Evolutionary conservation across 2,888 invertebrate species (phyloP).

Genomic region (Mythimna ferrago): DNA sequence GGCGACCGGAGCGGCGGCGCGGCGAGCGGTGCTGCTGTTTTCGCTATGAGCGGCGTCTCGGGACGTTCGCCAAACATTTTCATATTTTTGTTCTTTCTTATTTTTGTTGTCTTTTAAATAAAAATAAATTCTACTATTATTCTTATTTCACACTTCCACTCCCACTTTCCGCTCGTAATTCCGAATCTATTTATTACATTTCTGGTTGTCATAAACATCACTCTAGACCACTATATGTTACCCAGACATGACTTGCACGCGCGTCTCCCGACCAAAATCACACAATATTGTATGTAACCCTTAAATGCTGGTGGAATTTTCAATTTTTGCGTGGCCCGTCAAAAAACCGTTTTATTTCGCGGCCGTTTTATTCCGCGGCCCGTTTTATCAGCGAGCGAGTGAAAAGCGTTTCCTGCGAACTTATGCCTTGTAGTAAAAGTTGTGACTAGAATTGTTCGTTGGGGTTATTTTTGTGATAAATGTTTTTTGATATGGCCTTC

Average conservation of each 20-base stretch:
- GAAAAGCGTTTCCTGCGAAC: conserved; percentile 36
- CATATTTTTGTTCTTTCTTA: no score
- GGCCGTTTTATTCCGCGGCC: conserved; percentile 22
- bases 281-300: conserved; percentile 45
- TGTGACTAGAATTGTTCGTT: conserved; percentile 17
- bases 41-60: no score
- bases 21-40: no score
- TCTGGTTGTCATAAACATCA: conserved; percentile 34
- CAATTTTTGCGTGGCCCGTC: conserved; percentile 42
- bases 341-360: conserved; percentile 2
- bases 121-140: no score
- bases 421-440: conserved; percentile 29
- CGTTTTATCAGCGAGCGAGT: conserved; percentile 32
- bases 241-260: conserved; percentile 10
- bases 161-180: no score
- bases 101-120: no score
- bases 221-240: conserved; percentile 18
- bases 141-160: neutral
- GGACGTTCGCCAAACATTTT: no score
- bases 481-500: conserved; percentile 1
- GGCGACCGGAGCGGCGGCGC: no score
- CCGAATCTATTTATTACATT: neutral
- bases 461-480: conserved; percentile 1
- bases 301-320: conserved; percentile 45
- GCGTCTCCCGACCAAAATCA: conserved; percentile 20